Percentiles rank a stretch among this genome's conserved stretches.
Conservation (phyloP, 2,113 vertebrate genomes). For the Urocolius indicus region DNA sequence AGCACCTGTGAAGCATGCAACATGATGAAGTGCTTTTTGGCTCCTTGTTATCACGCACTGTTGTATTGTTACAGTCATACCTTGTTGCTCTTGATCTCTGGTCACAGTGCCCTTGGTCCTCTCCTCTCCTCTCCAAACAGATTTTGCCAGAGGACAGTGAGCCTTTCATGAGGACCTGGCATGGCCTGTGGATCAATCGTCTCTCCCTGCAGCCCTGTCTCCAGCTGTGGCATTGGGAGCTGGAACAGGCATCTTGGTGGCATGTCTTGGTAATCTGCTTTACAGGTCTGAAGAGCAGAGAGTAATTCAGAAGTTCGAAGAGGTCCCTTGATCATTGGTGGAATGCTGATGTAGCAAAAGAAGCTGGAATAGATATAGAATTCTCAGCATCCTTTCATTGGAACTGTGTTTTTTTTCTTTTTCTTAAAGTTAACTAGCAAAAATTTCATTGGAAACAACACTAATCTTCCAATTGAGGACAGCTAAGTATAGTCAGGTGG, state of each 20-base stretch:
- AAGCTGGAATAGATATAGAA: not conserved
- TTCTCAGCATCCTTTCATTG: not conserved
- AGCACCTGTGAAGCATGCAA: not conserved
- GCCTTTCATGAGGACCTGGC: not conserved
- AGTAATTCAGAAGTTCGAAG: not conserved
- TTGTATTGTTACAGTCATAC: not conserved
- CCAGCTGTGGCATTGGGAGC: not conserved
- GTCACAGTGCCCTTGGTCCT: not conserved
- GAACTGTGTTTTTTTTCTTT: not conserved
- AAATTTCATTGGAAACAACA: not conserved
- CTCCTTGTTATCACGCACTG: not conserved
- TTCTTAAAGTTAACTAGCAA: not conserved
- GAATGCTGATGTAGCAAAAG: not conserved
- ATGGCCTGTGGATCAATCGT: not conserved
- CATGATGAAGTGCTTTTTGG: not conserved
- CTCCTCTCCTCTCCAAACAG: not conserved
- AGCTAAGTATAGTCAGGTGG: not conserved
- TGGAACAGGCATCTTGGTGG: not conserved
- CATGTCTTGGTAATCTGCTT: not conserved
- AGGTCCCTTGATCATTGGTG: not conserved
- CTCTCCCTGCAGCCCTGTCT: fast-evolving
- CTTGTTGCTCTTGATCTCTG: not conserved
- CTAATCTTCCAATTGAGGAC: not conserved
- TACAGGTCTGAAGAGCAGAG: not conserved
- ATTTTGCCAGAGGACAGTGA: not conserved